Base-by-base conservation (phyloP, 1,140 invertebrate species). In the Temnothorax curvispinosus region DNA sequence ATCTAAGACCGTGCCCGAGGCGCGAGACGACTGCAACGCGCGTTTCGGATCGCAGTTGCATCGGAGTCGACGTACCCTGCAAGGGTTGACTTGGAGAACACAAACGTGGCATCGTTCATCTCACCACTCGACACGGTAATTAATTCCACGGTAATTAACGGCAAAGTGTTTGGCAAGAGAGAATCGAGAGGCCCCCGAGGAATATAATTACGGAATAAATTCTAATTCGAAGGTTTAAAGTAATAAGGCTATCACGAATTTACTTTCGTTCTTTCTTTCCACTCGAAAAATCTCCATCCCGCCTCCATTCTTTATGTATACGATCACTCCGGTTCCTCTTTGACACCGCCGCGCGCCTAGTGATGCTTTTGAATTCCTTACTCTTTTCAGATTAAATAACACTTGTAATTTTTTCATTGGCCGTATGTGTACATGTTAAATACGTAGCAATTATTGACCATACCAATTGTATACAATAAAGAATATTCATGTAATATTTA, bases 111-210 rank as follows among this genome's bases (percentile, higher is more conserved):
- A 91, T 86, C 85, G 76, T 65, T 88, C 85, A 84, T 86, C 89
- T 89, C 81, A 54, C 80, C 85, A 91, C 85, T 91, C 85, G 54
- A 75, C 84, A 58, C 60, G 65, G 87, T 91, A 91, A 91, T 91
- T 91, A 91, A 91, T 91, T 91, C 85, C 85, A 91, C 72, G 81
- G 87, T 91, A 91, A 91, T 91, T 91, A 89, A 52, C 58, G 77
- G 77, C 86, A 77, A 80, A 82, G 52, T 75, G 81, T 44, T 54
- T 32, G 64, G 65, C 32, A 44, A 54, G n/a, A 21, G 35, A 58
- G n/a, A 75, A 56, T 74, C 71, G 35, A 44, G 38, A 67, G 13
- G 67, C 71, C 35, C 13, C 52, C 27, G 35, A 67, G 35, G 67
- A 91, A 91, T 86, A 91, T 91, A 91, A 91, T 91, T 91, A 91